Evolutionary conservation across 2,888 invertebrate species (phyloP), one percentile per base, ranked within the genome.

Genomic region (Thyatira batis): DNA sequence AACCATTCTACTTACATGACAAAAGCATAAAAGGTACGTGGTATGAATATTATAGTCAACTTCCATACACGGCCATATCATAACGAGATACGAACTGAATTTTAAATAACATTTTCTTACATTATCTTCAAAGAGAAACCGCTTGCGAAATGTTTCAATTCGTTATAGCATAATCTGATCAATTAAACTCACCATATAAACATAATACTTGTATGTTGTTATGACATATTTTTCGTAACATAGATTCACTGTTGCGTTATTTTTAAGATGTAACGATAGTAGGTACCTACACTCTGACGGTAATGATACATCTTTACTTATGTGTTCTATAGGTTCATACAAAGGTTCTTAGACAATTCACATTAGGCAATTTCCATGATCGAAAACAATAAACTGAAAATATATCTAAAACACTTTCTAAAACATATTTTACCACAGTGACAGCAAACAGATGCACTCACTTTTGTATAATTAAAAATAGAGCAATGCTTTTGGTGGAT

Each of bases 21-120:
- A 83, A 81, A 8, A 81, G 82, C 76, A 79, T 73, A 69, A 69
- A 60, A 70, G 65, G 65, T 61, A 87, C 90, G 89, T 89, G 89
- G 87, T 76, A 53, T 58, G 86, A 87, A 88, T 89, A 57, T 55
- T 50, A 55, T 62, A 75, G 80, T 76, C 76, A 76, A 63, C 63
- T 67, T 39, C 63, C 64, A 67, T 63, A 73, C 73, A 48, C 9
- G 10, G 48, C 75, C 78, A 78, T 84, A 85, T 84, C 80, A 84
- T 86, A 87, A 85, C 67, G 71, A 78, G 58, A 68, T 77, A 77
- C 73, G 69, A 58, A 67, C 73, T 69, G 89, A 89, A 90, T 89
- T 82, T 80, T 75, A 85, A 89, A 84, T 75, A 69, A 56, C 63
- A 76, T 68, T 65, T 68, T 63, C 59, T 65, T 63, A 52, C 65